Evolutionary conservation across 2,113 vertebrate genomes (phyloP).

Genomic region (Hippocampus guttulatus): DNA sequence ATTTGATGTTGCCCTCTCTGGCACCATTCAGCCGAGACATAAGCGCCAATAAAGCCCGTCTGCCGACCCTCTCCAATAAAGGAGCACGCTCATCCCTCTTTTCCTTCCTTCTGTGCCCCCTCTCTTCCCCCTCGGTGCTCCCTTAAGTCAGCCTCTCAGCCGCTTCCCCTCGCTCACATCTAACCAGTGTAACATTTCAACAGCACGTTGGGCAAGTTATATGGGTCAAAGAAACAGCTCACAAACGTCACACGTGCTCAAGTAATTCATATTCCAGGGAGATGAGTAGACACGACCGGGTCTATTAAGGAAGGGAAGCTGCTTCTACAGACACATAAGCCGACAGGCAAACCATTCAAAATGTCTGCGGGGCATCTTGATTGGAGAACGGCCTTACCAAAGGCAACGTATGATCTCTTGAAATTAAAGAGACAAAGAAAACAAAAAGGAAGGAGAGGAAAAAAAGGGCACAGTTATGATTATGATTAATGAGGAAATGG

Average conservation of each 20-base stretch:
- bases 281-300: slow-evolving; percentile 20
- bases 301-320: slow-evolving; percentile 30
- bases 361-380: slow-evolving; percentile 35
- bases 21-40: slow-evolving; percentile 70
- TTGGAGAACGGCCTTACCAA: slow-evolving; percentile 61
- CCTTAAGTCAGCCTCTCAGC: slow-evolving; percentile 33
- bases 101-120: slow-evolving; percentile 38
- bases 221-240: slow-evolving; percentile 35
- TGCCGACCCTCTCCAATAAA: slow-evolving; percentile 71
- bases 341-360: slow-evolving; percentile 50
- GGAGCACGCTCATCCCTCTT: slow-evolving; percentile 49
- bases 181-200: slow-evolving; percentile 49
- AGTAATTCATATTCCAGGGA: slow-evolving; percentile 33
- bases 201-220: slow-evolving; percentile 33
- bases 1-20: slow-evolving; percentile 66
- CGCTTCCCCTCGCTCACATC: slow-evolving; percentile 39
- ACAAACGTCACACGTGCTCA: slow-evolving; percentile 39
- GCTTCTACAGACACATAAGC: slow-evolving; percentile 29
- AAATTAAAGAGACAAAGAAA: slow-evolving; percentile 61
- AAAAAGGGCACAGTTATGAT: slow-evolving; percentile 55
- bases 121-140: slow-evolving; percentile 20
- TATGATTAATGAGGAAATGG: slow-evolving; percentile 59
- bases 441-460: slow-evolving; percentile 48
- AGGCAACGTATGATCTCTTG: slow-evolving; percentile 56
- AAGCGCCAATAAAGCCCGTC: slow-evolving; percentile 67